These are phyloP conservation scores for Crocodylus rhombifer DNA, from an alignment of 2,797 vertebrate genomes.

Conservation along the genomic window DNA sequence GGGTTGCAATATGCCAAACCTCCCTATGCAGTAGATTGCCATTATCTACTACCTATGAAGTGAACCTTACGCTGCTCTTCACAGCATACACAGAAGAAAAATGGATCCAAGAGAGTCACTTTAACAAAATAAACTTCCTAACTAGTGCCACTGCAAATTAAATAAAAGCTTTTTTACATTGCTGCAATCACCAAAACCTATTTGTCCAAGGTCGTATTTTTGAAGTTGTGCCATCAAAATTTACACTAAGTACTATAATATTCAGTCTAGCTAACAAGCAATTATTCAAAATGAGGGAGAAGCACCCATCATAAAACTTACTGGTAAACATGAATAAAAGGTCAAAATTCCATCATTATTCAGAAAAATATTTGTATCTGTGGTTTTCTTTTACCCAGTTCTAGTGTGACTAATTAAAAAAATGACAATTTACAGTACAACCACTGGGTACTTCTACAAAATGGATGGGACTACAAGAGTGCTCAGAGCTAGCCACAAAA, in stretches of 20 bases:
- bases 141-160: background rate
- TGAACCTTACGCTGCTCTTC: background rate
- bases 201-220: background rate
- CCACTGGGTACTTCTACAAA: background rate
- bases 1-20: background rate
- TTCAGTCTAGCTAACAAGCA: background rate
- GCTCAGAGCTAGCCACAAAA: background rate
- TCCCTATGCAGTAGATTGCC: background rate
- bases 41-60: background rate
- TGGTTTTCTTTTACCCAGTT: background rate
- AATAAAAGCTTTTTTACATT: background rate
- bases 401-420: background rate
- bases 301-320: background rate
- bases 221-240: background rate
- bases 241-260: background rate
- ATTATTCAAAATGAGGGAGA: background rate
- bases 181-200: background rate
- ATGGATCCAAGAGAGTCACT: background rate
- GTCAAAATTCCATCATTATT: background rate
- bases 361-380: background rate
- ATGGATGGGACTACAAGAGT: fast-evolving
- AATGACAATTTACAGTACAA: background rate
- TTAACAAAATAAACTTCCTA: background rate
- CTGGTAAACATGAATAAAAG: too few species aligned
- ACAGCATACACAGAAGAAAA: background rate